Percentiles rank a stretch among this genome's conserved stretches.
Conservation (phyloP, 2,113 vertebrate species). For the Nannospalax galili region DNA sequence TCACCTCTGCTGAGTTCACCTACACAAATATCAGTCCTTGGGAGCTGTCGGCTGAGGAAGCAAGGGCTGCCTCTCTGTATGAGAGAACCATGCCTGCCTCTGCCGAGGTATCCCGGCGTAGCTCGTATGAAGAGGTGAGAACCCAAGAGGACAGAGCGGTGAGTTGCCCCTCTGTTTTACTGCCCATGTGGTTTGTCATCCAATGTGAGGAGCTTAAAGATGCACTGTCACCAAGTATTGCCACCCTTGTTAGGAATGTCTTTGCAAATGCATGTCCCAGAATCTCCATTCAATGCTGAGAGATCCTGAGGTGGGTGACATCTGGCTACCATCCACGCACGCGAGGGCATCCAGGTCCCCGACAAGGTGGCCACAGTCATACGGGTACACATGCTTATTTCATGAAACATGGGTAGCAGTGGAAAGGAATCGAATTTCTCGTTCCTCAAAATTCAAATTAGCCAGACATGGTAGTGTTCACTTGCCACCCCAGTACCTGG, state of each 20-base stretch:
- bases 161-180: neutral
- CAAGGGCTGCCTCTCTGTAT: fast-evolving
- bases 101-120: neutral
- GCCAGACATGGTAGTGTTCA: no score
- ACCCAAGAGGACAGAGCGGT: fast-evolving
- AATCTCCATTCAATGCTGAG: neutral
- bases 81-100: fast-evolving
- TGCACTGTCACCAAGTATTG: neutral
- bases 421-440: neutral
- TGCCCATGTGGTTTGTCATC: fast-evolving
- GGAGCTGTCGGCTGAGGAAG: fast-evolving
- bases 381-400: fast-evolving
- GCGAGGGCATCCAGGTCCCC: neutral
- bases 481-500: neutral
- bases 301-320: neutral
- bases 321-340: fast-evolving
- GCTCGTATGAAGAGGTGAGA: fast-evolving
- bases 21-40: fast-evolving
- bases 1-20: fast-evolving
- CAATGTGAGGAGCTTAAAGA: neutral
- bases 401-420: neutral
- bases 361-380: fast-evolving
- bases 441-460: neutral
- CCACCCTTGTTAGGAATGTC: neutral
- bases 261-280: neutral